Conservation (phyloP, 2,888 invertebrate genomes). For the Tenthredo amoena region DNA sequence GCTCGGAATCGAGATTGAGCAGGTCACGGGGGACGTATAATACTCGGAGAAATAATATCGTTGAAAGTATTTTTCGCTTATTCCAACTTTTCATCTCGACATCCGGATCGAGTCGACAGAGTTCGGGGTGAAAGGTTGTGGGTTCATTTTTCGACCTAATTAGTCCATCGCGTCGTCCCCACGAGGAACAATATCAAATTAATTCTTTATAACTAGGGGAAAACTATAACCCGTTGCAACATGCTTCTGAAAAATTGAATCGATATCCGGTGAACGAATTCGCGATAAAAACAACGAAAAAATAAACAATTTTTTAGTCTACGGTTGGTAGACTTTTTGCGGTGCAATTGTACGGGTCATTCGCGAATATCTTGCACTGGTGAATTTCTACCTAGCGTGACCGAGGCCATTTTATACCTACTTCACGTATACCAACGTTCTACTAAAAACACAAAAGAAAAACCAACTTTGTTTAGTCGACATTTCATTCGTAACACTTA, state of each 20-base stretch:
- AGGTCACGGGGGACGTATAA: constrained; percentile 14
- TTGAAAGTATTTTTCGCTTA: constrained; percentile 6
- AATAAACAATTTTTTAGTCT: background rate
- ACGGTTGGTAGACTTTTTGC: constrained; percentile 15
- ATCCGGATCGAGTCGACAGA: constrained; percentile 28
- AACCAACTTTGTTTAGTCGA: constrained; percentile 26
- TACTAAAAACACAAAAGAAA: constrained; percentile 34
- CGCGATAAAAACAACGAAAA: background rate
- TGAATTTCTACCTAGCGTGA: constrained; percentile 32
- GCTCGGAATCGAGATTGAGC: constrained; percentile 8
- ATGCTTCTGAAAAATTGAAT: constrained; percentile 28
- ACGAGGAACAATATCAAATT: constrained; percentile 31
- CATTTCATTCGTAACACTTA: background rate
- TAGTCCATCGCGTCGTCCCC: background rate
- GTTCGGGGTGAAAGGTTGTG: background rate
- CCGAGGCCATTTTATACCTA: constrained; percentile 25
- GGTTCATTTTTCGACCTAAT: constrained; percentile 45
- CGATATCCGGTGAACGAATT: constrained; percentile 18
- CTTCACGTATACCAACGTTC: constrained; percentile 15
- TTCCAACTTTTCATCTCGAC: constrained; percentile 23
- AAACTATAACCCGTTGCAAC: background rate
- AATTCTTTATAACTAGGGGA: constrained; percentile 9
- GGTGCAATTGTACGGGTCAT: constrained; percentile 35
- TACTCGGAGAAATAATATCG: background rate
- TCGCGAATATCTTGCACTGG: constrained; percentile 25